Evolutionary conservation across 2,113 vertebrate species (phyloP), one percentile per base, ranked within the genome.

Genomic region (Mesitornis unicolor): DNA sequence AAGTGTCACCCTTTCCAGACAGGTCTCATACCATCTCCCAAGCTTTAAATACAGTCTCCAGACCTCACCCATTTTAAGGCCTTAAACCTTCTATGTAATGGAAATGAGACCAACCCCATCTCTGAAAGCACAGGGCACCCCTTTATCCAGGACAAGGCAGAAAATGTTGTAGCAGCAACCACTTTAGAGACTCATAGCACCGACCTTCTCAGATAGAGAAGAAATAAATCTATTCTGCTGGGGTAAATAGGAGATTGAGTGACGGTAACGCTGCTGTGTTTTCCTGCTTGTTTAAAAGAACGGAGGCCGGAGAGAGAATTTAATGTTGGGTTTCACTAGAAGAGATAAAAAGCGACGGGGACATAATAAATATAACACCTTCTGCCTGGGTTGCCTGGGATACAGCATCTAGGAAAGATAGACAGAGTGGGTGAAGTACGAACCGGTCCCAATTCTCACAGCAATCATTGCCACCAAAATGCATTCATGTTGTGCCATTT

Each of bases 361-460:
- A 78, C 64, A 71, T 84, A 74, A 95, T 90, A 96, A 90, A 92
- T 68, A 48, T 35, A 92, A 90, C 83, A 95, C 79, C 64, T 89
- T 84, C 85, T 87, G 50, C 73, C 85, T 43, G 65, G 67, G 92
- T 89, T 96, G 92, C 83, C 13, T 40, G 79, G 83, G 88, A 96
- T 95, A 90, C 85, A 90, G 73, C 60, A 81, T 93, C 90, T n/a
- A 75, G 76, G 68, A 89, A 64, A 93, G 56, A 84, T 2, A 80
- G 78, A 69, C 74, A 45, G 68, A 78, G 48, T 78, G 59, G 73
- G 88, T 81, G 69, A 92, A 94, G 79, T 78, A 90, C 8, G 7
- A 90, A 75, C 83, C 43, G 54, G 90, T 89, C 95, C 83, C 96
- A 97, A 95, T 93, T 92, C 96, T 90, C 95, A 94, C 48, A 81